Base-by-base conservation (phyloP, 1,140 invertebrate species). In the Cephus cinctus region DNA sequence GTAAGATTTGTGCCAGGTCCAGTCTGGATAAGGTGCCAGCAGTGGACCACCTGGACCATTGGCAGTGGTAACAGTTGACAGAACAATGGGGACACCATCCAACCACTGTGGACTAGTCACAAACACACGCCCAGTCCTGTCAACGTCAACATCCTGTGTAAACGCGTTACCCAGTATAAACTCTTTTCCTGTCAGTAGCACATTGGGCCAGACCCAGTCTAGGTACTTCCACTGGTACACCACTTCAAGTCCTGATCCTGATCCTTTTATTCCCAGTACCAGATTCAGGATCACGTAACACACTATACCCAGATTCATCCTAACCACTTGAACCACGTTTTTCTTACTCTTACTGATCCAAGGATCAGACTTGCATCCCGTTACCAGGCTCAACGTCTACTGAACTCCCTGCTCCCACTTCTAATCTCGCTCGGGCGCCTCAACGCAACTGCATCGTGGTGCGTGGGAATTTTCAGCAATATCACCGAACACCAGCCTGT, bases 41-140 rank as follows among this genome's bases (percentile, higher is more conserved):
- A 74, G 52, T 23, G 65, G 75, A 18, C 72, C 71, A 5, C 73
- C 74, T 0, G 50, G 42, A 5, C 67, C 72, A 1, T 45, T 11
- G 8, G 25, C 20, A 35, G 62, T 56, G 22, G 67, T 69, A n/a
- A 77, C 42, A 44, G 64, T 50, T 9, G 73, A 75, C 34, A 78
- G 59, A 9, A 67, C 70, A 61, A 76, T 66, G 31, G 77, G 77
- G 5, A 69, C 65, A 47, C 77, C 77, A 5, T 71, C 53, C 31
- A 74, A 56, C 74, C 74, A 77, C 43, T 72, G 71, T 5, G 76
- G 77, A 38, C 65, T 71, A 9, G 77, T 76, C 15, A 79, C 63
- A 43, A 78, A 79, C 9, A 78, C 46, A 15, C 74, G 65, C 4
- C 69, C 69, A 16, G 55, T 58, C 27, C 48, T 60, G 34, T 74